Evolutionary conservation across 2,888 invertebrate species (phyloP), one percentile per base, ranked within the genome.

Genomic region (Lypha dubia): DNA sequence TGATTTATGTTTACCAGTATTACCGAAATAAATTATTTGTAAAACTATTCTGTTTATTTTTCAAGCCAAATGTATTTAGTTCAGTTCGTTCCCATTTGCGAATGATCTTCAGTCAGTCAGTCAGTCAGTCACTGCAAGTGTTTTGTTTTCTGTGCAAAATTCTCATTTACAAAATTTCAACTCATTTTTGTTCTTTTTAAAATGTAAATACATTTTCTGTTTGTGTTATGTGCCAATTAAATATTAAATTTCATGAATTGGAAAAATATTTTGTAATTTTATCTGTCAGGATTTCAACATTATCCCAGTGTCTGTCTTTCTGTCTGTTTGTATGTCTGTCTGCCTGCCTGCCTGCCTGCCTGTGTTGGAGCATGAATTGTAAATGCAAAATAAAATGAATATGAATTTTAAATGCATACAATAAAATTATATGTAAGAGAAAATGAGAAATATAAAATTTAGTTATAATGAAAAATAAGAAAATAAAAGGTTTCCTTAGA

Each of bases 221-320:
- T 70, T 79, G 67, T 80, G 76, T 80, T 73, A 67, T 71, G 71
- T 76, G 60, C 67, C 84, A 80, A 80, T 84, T 80, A 84, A 84
- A 84, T 80, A 84, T 84, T 84, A 84, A 84, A 76, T 79, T 80
- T 71, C 71, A 84, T 84, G 83, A 79, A 79, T 84, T 65, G 77
- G 79, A 83, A 83, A 83, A 84, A 53, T 75, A 62, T 38, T 70
- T 79, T 20, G 17, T 53, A 70, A 53, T 62, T 75, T 11, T 65
- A 5, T 28, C 60, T 53, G 49, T 60, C 68, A 65, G 63, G 38
- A 70, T 41, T 70, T 53, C 17, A 53, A 38, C 38, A 68, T 24
- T 9, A 38, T 32, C 0, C 49, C 65, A 62, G 13, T 28, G 28
- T 28, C 2, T 4, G 28, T n/a, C n/a, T n/a, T n/a, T 32, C 35